phyloP scores from a whole-genome alignment of 2,888 invertebrate species.

The Meghimatium bilineatum region DNA sequence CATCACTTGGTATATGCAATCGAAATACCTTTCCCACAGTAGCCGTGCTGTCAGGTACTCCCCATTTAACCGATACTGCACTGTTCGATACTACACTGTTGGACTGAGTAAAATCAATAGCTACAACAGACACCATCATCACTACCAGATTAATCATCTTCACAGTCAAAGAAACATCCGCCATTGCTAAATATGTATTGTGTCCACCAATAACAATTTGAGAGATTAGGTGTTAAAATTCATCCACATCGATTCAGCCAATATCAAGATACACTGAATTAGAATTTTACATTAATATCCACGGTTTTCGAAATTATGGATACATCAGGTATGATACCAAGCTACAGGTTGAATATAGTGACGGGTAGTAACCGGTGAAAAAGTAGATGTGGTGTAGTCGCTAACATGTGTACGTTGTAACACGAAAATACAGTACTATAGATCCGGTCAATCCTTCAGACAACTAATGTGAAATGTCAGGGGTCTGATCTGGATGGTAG shows the following conservation, averaged over 20 bases:
- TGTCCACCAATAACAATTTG: too few species aligned
- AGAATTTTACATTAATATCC: too few species aligned
- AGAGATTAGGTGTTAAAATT: too few species aligned
- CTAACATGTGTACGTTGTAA: background rate
- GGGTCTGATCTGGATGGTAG: background rate
- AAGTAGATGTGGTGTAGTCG: too few species aligned
- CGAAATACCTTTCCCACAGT: constrained; percentile 86
- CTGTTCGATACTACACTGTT: constrained; percentile 50
- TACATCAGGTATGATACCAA: too few species aligned
- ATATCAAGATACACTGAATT: too few species aligned
- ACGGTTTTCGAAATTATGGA: too few species aligned
- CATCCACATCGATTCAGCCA: too few species aligned
- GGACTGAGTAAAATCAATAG: background rate
- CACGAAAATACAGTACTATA: background rate
- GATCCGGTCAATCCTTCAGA: background rate
- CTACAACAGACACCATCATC: background rate
- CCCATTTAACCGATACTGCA: constrained; percentile 63
- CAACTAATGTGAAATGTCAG: background rate
- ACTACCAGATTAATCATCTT: background rate
- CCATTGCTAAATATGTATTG: background rate
- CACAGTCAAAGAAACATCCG: background rate
- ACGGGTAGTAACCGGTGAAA: too few species aligned
- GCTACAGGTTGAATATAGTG: too few species aligned
- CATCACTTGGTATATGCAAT: constrained; percentile 73
- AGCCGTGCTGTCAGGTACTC: constrained; percentile 79